A percentile compares a stretch with the other conserved stretches of the same genome.
Evolutionary conservation across 2,797 vertebrate species (phyloP).

Genomic region (Potorous gilbertii): DNA sequence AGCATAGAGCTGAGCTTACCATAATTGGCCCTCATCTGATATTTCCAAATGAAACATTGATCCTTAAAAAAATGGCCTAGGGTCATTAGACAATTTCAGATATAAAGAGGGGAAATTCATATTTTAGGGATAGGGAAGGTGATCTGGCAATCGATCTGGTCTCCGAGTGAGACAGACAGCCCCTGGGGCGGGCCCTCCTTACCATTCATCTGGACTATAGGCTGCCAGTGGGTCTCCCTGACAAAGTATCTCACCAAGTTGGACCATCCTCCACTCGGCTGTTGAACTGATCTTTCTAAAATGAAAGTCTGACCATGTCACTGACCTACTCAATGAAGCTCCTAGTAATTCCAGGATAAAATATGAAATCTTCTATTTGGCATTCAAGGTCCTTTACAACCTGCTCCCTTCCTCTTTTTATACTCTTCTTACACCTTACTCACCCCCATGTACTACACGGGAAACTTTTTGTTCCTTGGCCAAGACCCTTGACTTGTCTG

Average conservation of each 20-base stretch:
- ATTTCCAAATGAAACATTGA: not conserved
- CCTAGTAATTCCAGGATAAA: not conserved
- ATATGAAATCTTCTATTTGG: not conserved
- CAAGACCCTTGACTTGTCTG: not conserved
- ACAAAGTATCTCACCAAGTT: not conserved
- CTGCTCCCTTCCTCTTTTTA: not conserved
- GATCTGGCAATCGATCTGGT: not conserved
- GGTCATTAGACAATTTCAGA: not conserved
- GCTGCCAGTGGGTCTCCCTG: not conserved
- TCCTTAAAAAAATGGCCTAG: not conserved
- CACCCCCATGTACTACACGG: not conserved
- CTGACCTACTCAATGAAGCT: not conserved
- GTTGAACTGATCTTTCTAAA: not conserved
- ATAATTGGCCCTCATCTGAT: not conserved
- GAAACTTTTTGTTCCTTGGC: not conserved
- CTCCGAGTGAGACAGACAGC: not conserved
- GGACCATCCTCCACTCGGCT: not conserved
- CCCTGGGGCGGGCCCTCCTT: not conserved
- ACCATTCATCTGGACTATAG: not conserved
- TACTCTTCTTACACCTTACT: not conserved
- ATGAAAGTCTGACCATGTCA: not conserved
- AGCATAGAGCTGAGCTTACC: not conserved
- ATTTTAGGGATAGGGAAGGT: not conserved
- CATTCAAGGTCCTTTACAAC: not conserved
- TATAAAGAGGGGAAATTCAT: not conserved